phyloP scores from a whole-genome alignment of 2,113 vertebrate species.

The Archocentrus centrarchus region DNA sequence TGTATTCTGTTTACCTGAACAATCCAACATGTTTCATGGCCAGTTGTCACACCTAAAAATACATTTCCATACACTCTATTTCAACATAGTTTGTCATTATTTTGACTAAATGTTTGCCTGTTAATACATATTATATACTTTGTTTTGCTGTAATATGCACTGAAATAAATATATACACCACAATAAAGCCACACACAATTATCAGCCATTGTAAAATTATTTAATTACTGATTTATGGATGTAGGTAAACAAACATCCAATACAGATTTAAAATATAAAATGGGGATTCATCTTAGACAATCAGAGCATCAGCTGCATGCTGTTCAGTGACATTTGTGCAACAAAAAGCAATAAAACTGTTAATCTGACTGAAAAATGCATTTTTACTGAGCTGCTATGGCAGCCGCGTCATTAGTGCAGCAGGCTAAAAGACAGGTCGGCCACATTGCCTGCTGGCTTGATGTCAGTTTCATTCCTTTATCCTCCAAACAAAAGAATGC shows the following conservation, averaged over 20 bases:
- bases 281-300: conserved; percentile 2
- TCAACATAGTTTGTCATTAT: neutral
- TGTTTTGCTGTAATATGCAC: neutral
- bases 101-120: neutral
- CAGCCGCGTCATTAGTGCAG: conserved; percentile 55
- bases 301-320: conserved; percentile 20
- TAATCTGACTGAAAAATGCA: conserved; percentile 28
- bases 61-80: neutral
- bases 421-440: conserved; percentile 45
- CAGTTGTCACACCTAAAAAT: neutral
- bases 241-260: conserved; percentile 6
- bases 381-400: conserved; percentile 17
- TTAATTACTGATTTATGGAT: conserved; percentile 11
- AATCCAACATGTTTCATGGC: neutral
- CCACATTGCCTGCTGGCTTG: conserved; percentile 49
- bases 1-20: neutral
- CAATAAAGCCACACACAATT: neutral
- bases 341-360: conserved; percentile 12
- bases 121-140: neutral
- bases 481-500: conserved; percentile 50
- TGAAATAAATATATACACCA: neutral
- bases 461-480: conserved; percentile 58
- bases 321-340: conserved; percentile 1
- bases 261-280: conserved; percentile 30
- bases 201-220: conserved; percentile 2